phyloP scores from a whole-genome alignment of 2,888 invertebrate genomes.

The Clostera curtula region DNA sequence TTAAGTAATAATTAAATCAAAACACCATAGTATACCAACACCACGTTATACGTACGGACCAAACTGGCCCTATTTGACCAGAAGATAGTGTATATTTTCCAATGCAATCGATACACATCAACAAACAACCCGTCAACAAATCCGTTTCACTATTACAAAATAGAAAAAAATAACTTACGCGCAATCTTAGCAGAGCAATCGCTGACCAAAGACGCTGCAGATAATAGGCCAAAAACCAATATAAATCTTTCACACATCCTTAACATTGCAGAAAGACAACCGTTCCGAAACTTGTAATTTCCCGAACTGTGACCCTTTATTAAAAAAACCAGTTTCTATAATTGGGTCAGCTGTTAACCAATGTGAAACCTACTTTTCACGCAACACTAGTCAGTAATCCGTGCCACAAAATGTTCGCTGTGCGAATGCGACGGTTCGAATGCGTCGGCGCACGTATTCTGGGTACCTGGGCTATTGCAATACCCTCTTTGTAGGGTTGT shows the following conservation, averaged over 20 bases:
- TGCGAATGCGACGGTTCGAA: slow-evolving; percentile 25
- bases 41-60: too few relatives aligned
- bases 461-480: slow-evolving; percentile 29
- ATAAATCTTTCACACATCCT: slow-evolving; percentile 55
- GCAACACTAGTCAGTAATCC: slow-evolving; percentile 54
- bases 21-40: too few relatives aligned
- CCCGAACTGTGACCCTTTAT: slow-evolving; percentile 46
- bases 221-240: slow-evolving; percentile 40
- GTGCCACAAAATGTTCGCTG: slow-evolving; percentile 45
- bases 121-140: too few relatives aligned
- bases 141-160: slow-evolving; percentile 4
- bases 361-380: slow-evolving; percentile 58
- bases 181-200: slow-evolving; percentile 47
- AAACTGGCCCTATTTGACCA: too few relatives aligned
- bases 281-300: slow-evolving; percentile 26
- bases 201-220: slow-evolving; percentile 33
- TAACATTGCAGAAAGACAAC: slow-evolving; percentile 21
- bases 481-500: too few relatives aligned
- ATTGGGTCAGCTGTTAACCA: slow-evolving; percentile 58
- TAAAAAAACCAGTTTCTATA: slow-evolving; percentile 61
- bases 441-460: slow-evolving; percentile 31
- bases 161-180: slow-evolving; percentile 45
- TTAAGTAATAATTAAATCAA: too few relatives aligned
- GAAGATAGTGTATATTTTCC: too few relatives aligned
- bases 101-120: too few relatives aligned